Percentiles rank a stretch among this genome's conserved stretches.
These are phyloP conservation scores for Idaea biselata DNA, from an alignment of 2,888 invertebrate species.

Conservation along the genomic window DNA sequence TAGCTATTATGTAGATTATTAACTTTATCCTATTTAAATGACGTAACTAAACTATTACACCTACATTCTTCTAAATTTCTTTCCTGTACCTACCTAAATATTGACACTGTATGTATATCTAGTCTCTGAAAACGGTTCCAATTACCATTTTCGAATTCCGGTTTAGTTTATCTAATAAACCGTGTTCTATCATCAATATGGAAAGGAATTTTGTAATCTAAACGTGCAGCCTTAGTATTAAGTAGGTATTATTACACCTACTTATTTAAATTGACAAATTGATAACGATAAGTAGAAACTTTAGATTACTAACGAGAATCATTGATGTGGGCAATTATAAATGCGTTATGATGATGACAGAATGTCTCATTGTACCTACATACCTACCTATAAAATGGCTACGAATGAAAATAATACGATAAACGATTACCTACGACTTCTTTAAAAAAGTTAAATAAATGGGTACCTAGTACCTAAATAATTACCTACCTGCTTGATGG, in stretches of 20 bases:
- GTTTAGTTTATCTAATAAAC: not conserved
- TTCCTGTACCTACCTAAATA: no score
- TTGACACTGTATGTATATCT: no score
- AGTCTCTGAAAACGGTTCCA: no score
- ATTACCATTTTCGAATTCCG: no score
- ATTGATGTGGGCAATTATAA: not conserved
- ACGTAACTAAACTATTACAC: no score
- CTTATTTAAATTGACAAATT: not conserved
- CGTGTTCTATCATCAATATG: not conserved
- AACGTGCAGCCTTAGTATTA: not conserved
- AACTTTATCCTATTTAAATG: not conserved
- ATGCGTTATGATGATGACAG: not conserved
- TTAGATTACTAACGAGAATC: not conserved
- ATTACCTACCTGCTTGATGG: slow-evolving; percentile 4
- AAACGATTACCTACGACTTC: no score
- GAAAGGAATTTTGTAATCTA: not conserved
- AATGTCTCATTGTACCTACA: not conserved
- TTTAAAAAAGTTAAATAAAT: no score
- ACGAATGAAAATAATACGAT: not conserved
- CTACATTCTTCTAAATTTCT: no score
- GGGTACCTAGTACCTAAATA: not conserved
- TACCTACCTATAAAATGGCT: slow-evolving; percentile 4
- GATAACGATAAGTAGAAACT: not conserved
- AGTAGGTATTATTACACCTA: not conserved
- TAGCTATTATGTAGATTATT: not conserved